A percentile compares a stretch with the other conserved stretches of the same genome.
These are phyloP conservation scores for Melopsittacus undulatus DNA, from an alignment of 2,797 vertebrate genomes.

Conservation along the genomic window DNA sequence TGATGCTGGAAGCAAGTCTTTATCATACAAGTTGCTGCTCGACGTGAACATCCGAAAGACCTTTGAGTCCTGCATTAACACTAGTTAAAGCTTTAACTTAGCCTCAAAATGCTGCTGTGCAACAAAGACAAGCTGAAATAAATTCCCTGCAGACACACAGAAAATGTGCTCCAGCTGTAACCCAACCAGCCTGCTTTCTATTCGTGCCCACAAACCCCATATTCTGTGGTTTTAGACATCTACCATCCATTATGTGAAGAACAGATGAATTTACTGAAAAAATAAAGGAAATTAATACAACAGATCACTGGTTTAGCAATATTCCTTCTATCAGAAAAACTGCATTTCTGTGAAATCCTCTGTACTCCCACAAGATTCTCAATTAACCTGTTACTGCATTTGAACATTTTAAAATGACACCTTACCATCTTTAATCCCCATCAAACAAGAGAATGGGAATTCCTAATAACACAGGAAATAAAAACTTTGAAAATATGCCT, in stretches of 20 bases:
- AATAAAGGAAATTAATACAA: conserved; percentile 8
- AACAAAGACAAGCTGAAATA: conserved; percentile 46
- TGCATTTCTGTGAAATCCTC: not conserved
- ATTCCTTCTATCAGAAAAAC: not conserved
- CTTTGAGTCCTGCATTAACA: conserved; percentile 4
- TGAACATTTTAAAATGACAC: not conserved
- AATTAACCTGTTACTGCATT: not conserved
- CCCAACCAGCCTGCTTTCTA: not conserved
- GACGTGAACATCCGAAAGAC: not conserved
- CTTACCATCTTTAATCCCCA: not conserved
- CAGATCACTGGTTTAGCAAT: not conserved
- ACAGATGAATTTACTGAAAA: not conserved
- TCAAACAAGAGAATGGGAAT: not conserved
- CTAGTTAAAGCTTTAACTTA: conserved; percentile 36
- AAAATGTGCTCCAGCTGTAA: conserved; percentile 45
- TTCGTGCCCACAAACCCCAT: not conserved
- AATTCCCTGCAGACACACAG: conserved; percentile 12
- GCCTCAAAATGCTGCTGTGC: not conserved
- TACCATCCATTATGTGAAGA: not conserved
- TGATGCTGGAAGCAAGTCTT: conserved; percentile 8
- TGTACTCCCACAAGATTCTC: not conserved
- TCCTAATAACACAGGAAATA: not conserved
- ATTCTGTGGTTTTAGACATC: not conserved
- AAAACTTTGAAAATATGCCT: not conserved
- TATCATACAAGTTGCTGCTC: not conserved